Conservation (phyloP, 64 coral and sea anemone genomes). For the Actinia equina region DNA sequence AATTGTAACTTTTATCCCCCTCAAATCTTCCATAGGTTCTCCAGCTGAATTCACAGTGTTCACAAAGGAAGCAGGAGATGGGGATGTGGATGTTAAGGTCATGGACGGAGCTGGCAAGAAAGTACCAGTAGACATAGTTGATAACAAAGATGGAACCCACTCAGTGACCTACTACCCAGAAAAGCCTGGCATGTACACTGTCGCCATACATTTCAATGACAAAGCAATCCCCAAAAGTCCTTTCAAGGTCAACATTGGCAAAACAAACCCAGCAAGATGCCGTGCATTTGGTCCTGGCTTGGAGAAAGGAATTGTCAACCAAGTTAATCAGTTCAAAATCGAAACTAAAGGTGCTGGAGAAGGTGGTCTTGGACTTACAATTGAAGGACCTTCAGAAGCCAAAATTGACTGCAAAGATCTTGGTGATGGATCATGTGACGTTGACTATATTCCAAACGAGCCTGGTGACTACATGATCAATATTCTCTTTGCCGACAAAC, state of each 20-base stretch:
- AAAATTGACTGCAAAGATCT: slow-evolving; percentile 99
- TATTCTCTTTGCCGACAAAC: slow-evolving; percentile 91
- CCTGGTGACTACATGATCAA: slow-evolving; percentile 95
- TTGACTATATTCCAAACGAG: slow-evolving; percentile 80
- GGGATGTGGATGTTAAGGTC: slow-evolving; percentile 83
- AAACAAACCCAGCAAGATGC: slow-evolving; percentile 79
- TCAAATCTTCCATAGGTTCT: slow-evolving; percentile 36
- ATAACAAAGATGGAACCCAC: slow-evolving; percentile 85
- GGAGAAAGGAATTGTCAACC: slow-evolving; percentile 81
- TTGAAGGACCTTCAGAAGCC: slow-evolving; percentile 95
- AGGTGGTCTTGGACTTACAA: slow-evolving; percentile 90
- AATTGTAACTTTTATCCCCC: background rate
- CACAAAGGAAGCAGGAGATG: slow-evolving; percentile 84
- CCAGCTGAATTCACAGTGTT: slow-evolving; percentile 87
- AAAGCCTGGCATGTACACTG: slow-evolving; percentile 68
- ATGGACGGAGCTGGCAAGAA: slow-evolving; percentile 79
- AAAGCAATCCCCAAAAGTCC: slow-evolving; percentile 91
- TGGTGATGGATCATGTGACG: slow-evolving; percentile 95
- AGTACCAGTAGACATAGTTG: slow-evolving; percentile 56
- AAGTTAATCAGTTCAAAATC: slow-evolving; percentile 90
- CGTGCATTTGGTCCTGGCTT: slow-evolving; percentile 93
- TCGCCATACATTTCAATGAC: slow-evolving; percentile 80
- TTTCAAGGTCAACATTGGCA: slow-evolving; percentile 74
- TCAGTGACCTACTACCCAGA: slow-evolving; percentile 75
- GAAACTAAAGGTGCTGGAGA: slow-evolving; percentile 98